phyloP scores from a whole-genome alignment of 2,888 invertebrate genomes.

The Sepiola atlantica region DNA sequence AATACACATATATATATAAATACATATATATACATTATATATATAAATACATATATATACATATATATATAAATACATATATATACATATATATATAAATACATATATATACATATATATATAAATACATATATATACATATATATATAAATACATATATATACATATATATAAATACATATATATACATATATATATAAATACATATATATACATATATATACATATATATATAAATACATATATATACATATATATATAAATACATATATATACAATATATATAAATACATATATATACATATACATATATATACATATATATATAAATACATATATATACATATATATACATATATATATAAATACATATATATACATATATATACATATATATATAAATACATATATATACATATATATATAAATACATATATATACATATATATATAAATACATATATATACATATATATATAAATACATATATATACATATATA shows the following conservation, averaged over 20 bases:
- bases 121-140: neutral
- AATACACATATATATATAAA: too few relatives aligned
- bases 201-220: neutral
- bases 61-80: neutral
- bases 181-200: neutral
- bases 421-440: neutral
- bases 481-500: slow-evolving; percentile 38
- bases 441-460: neutral
- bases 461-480: slow-evolving; percentile 35
- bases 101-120: neutral
- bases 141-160: slow-evolving; percentile 3
- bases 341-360: slow-evolving; percentile 6
- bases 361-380: slow-evolving; percentile 24
- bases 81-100: slow-evolving; percentile 3
- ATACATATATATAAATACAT: neutral
- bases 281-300: neutral
- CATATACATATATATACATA: neutral
- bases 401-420: neutral
- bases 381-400: neutral
- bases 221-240: neutral
- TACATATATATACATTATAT: too few relatives aligned
- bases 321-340: neutral
- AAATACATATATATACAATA: neutral
- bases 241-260: neutral
- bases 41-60: neutral